Evolutionary conservation across 1,140 invertebrate genomes (phyloP).

Genomic region (Arion vulgaris): DNA sequence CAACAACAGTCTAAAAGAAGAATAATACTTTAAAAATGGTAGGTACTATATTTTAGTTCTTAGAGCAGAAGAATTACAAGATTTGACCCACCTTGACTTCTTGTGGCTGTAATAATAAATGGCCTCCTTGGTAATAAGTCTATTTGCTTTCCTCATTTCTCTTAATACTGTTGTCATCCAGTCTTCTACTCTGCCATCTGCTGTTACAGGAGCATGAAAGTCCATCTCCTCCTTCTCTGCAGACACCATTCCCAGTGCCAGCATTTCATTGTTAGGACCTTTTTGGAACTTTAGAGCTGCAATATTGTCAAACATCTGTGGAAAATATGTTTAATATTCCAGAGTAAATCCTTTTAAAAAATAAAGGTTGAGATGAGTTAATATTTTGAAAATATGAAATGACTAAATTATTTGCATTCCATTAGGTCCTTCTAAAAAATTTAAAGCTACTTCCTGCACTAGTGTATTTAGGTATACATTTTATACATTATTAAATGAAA

Average conservation of each 20-base stretch:
- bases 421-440: too few relatives aligned
- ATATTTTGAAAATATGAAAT: not conserved
- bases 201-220: slow-evolving; percentile 78
- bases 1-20: too few relatives aligned
- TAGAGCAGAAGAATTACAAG: too few relatives aligned
- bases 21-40: too few relatives aligned
- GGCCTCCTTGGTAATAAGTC: slow-evolving; percentile 89
- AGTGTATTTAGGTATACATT: too few relatives aligned
- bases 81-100: slow-evolving; percentile 74
- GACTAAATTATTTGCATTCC: too few relatives aligned
- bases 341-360: slow-evolving; percentile 21
- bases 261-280: slow-evolving; percentile 77
- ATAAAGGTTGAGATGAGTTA: not conserved
- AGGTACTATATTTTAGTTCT: too few relatives aligned
- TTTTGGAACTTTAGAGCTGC: slow-evolving; percentile 80
- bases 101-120: slow-evolving; percentile 86
- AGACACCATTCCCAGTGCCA: slow-evolving; percentile 87
- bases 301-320: slow-evolving; percentile 91
- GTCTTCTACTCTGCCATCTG: slow-evolving; percentile 85
- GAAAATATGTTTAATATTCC: too few relatives aligned
- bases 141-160: slow-evolving; percentile 88
- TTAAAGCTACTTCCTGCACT: too few relatives aligned
- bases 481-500: too few relatives aligned
- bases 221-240: slow-evolving; percentile 90
- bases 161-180: slow-evolving; percentile 89